Evolutionary conservation across 2,797 vertebrate species (phyloP), one percentile per base, ranked within the genome.

Genomic region (Picus viridis): DNA sequence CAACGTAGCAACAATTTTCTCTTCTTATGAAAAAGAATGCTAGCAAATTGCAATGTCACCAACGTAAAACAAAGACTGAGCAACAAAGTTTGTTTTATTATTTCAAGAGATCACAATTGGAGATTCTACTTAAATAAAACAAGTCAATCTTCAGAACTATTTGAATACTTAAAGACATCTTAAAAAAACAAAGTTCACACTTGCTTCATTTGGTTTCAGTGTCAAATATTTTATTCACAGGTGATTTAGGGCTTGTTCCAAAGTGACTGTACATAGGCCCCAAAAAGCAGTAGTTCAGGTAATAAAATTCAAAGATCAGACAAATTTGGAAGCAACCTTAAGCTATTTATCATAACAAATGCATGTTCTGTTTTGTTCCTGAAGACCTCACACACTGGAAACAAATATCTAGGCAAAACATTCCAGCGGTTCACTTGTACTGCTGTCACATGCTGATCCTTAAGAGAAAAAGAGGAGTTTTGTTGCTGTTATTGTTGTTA

Each of bases 11-110:
- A 90, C 79, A 92, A 83, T 89, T 83, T 83, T 71, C 74, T 84
- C 51, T 92, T 89, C 71, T 89, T 57, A 89, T 88, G 86, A 96
- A 94, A 96, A 96, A 90, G 87, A 94, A 92, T 61, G 68, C 63
- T 54, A 70, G 76, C 34, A 93, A 92, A 83, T 57, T 88, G 76
- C 76, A 87, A 47, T 72, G 77, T 80, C 79, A 94, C 86, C 73
- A 83, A 73, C 1, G 0, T 75, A 90, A 87, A 94, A 75, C 68
- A 85, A 91, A 86, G 69, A 72, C 39, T 78, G 41, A 89, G 80
- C 39, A 54, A 15, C n/a, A 67, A 73, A 30, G 17, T 49, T 47
- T 29, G 79, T 87, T 92, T 84, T 89, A 56, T 74, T 34, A 74
- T 68, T 85, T 88, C 67, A 83, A 77, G 29, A 82, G 17, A 82